Evolutionary conservation across 2,888 invertebrate species (phyloP), one percentile per base, ranked within the genome.

Genomic region (Bombylius discolor): DNA sequence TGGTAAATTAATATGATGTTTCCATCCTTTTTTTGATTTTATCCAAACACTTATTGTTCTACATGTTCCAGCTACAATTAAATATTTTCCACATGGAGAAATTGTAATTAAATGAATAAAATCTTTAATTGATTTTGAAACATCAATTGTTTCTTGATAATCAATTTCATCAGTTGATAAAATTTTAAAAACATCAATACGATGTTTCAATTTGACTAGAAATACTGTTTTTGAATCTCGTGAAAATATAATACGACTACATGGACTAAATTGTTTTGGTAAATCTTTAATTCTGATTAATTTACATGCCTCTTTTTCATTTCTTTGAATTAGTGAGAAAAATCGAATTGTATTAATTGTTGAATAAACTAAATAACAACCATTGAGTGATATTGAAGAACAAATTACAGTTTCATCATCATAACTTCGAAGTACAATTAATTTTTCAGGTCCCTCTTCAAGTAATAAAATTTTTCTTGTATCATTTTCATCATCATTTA

Each of bases 361-460:
- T 0, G 90, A 85, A 69, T 89, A 91, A 7, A 85, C 81, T 31
- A 94, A 77, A 74, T 83, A 82, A 59, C 81, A 78, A 2, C 85
- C 87, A 67, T 84, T 79, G 4, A 81, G 79, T 5, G 89, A 87
- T 7, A 92, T 74, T 12, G 81, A 79, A 61, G 83, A 81, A 61
- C 85, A 85, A 7, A 81, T 74, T 36, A 93, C 83, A n/a, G 78
- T 77, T 63, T 85, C 85, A 4, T 78, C 78, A 12, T 77, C 74
- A 64, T 82, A 81, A 6, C 84, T 80, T 62, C 82, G 80, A 39
- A 93, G 69, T 57, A 84, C 78, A 4, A 89, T 70, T 44, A 92
- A 68, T 67, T 87, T 88, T 46, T 82, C 73, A 0, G 88, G 85
- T 59, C 79, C 79, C 11, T 77, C 59, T 7, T 62, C 56, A 4